These are phyloP conservation scores for Caenorhabditis drosophilae DNA, from an alignment of 2,888 invertebrate genomes.

Conservation along the genomic window DNA sequence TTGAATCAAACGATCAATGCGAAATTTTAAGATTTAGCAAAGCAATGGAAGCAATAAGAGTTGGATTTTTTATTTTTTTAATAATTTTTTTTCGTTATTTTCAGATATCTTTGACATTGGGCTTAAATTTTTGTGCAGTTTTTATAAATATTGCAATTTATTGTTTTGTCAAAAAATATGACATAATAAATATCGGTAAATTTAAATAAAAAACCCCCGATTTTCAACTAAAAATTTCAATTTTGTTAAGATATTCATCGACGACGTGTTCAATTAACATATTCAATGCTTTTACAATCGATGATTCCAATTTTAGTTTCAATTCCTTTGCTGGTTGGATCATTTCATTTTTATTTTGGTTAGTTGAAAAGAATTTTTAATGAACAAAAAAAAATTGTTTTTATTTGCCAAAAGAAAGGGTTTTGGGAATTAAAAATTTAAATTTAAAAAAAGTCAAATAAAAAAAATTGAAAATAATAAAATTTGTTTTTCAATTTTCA, in stretches of 20 bases:
- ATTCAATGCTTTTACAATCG: constrained; percentile 35
- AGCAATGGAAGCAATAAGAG: constrained; percentile 30
- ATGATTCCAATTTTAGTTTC: constrained; percentile 35
- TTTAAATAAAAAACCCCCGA: background rate
- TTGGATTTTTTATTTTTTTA: constrained; percentile 3
- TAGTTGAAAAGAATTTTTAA: background rate
- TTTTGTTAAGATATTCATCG: constrained; percentile 22
- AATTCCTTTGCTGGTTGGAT: constrained; percentile 32
- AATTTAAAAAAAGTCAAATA: too few relatives aligned
- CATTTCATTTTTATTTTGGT: constrained; percentile 37
- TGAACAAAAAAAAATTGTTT: background rate
- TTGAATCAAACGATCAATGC: constrained; percentile 32
- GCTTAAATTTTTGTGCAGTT: constrained; percentile 27
- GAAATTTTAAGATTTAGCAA: constrained; percentile 25
- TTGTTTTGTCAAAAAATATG: constrained; percentile 28
- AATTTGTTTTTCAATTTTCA: too few relatives aligned
- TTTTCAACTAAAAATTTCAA: background rate
- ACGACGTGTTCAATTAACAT: constrained; percentile 28
- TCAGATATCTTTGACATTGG: constrained; percentile 30
- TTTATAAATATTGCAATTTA: constrained; percentile 26
- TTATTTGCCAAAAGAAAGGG: too few relatives aligned
- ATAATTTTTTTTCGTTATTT: background rate
- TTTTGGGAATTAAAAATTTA: too few relatives aligned
- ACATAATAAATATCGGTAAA: constrained; percentile 28
- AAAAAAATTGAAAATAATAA: too few relatives aligned